phyloP scores from a whole-genome alignment of 2,888 invertebrate genomes.

The Apeira syringaria region DNA sequence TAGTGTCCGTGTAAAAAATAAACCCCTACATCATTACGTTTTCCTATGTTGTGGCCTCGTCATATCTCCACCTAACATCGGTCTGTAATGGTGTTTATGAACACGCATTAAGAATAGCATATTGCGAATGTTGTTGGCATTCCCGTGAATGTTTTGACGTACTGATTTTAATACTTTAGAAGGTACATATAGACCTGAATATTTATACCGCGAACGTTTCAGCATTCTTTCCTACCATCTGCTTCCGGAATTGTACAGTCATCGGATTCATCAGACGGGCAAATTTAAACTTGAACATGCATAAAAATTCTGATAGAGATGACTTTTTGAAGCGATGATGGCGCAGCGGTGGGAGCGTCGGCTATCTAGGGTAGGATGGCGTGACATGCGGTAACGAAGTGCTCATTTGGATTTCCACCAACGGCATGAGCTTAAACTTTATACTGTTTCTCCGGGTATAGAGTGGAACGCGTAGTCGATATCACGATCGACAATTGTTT shows the following conservation, averaged over 20 bases:
- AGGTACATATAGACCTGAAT: neutral
- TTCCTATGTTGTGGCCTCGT: conserved; percentile 11
- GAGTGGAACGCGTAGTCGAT: neutral
- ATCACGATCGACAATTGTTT: too few relatives aligned
- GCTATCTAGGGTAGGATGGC: too few relatives aligned
- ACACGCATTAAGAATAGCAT: conserved; percentile 17
- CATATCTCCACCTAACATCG: conserved; percentile 9
- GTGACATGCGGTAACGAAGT: too few relatives aligned
- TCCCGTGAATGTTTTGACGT: conserved; percentile 15
- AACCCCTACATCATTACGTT: conserved; percentile 4
- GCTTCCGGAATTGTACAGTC: neutral
- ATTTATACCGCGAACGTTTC: conserved; percentile 8
- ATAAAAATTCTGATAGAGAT: too few relatives aligned
- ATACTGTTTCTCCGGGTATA: too few relatives aligned
- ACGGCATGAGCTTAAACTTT: too few relatives aligned
- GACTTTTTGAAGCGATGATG: too few relatives aligned
- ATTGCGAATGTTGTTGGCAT: conserved; percentile 14
- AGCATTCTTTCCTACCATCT: neutral
- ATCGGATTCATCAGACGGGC: too few relatives aligned
- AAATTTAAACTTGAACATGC: too few relatives aligned
- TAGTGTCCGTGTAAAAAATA: too few relatives aligned
- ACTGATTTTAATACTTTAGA: conserved; percentile 7
- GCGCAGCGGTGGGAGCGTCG: too few relatives aligned
- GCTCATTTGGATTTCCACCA: too few relatives aligned
- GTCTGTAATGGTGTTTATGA: conserved; percentile 16